Evolutionary conservation across 2,888 invertebrate species (phyloP).

Genomic region (Chorisops tibialis): DNA sequence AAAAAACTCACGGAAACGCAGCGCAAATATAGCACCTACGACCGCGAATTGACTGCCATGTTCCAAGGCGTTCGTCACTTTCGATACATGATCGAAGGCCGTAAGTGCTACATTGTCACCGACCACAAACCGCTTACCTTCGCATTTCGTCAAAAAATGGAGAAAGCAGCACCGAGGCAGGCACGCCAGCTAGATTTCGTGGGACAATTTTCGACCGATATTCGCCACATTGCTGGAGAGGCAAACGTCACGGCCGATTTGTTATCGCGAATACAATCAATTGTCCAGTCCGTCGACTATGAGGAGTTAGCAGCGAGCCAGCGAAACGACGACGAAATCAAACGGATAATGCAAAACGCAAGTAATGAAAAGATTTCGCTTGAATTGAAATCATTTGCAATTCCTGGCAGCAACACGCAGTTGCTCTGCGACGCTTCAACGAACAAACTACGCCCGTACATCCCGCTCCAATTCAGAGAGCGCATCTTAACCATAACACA

Average conservation of each 20-base stretch:
- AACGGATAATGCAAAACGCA: not conserved
- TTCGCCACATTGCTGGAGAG: too few species aligned
- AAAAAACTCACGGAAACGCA: conserved; percentile 41
- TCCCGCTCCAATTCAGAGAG: not conserved
- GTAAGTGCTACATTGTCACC: conserved; percentile 29
- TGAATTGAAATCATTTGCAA: too few species aligned
- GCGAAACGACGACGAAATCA: too few species aligned
- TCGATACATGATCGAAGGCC: conserved; percentile 33
- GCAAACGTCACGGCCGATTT: too few species aligned
- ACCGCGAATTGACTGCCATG: conserved; percentile 46
- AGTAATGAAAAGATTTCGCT: not conserved
- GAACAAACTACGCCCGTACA: not conserved
- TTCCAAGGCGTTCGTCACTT: conserved; percentile 42
- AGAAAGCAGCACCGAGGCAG: conserved; percentile 45
- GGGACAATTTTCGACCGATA: too few species aligned
- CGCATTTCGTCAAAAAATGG: conserved; percentile 41
- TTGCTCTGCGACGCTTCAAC: too few species aligned
- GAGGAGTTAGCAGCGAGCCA: too few species aligned
- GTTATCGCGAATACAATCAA: too few species aligned
- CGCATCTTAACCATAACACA: not conserved
- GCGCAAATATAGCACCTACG: conserved; percentile 42
- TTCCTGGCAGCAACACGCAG: too few species aligned
- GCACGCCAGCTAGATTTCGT: too few species aligned
- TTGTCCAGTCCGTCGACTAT: too few species aligned
- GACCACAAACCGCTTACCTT: conserved; percentile 37